Evolutionary conservation across 2,113 vertebrate species (phyloP), one percentile per base, ranked within the genome.

Genomic region (Dasypus novemcinctus): DNA sequence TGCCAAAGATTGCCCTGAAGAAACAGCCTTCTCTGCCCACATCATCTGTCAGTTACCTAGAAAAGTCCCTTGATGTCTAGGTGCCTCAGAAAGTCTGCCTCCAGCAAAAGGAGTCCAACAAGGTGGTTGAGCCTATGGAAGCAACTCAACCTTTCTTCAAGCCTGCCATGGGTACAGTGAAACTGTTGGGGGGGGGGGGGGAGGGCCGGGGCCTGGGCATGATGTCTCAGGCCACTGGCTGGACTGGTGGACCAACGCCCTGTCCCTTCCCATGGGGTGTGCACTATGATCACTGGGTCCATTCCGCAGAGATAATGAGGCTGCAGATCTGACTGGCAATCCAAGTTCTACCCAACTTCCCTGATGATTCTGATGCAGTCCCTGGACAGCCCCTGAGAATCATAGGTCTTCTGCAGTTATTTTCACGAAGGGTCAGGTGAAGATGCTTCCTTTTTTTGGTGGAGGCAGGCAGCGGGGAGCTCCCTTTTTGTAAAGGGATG

Each of bases 21-120:
- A 97, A 9, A 98, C 95, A 7, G 97, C 97, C 0, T 95, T 97
- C 36, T 98, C 97, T 3, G 98, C 95, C 92, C 97, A 94, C 4
- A 46, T 95, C 29, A 95, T 98, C 38, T 98, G 99, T 98, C 46
- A 49, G 46, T 49, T 49, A 49, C 11, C 8, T 49, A 49, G 46
- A 49, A 11, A 49, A 11, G 46, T 11, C 11, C 46, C 46, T 49
- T 7, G 46, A 49, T 49, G 46, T 9, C 46, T 49, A 49, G 46
- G 46, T 49, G 46, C 46, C 46, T 49, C 46, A 49, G 46, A 49
- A 49, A 49, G 46, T 49, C 46, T 49, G 46, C 46, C 46, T 9
- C 46, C 8, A 49, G 46, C 46, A 49, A 11, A 49, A 49, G 46
- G 46, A 49, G 46, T 11, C 46, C 46, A 49, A 11, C 8, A 49